A percentile compares a stretch with the other conserved stretches of the same genome.
Evolutionary conservation across 2,888 invertebrate genomes (phyloP).

Genomic region (Isotomurus palustris): DNA sequence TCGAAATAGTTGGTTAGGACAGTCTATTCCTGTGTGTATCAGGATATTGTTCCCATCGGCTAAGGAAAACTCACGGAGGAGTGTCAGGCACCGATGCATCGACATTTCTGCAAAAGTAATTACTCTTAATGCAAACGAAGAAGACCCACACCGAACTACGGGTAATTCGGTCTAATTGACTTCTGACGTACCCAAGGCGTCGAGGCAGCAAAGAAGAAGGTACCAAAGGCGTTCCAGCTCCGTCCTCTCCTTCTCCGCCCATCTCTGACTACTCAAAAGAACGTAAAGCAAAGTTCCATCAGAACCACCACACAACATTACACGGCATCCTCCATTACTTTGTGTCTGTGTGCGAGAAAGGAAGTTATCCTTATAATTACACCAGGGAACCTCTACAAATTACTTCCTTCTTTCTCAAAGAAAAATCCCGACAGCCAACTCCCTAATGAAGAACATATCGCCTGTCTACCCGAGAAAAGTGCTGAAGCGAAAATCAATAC

Average conservation of each 20-base stretch:
- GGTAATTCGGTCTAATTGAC: too few species aligned
- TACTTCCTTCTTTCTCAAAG: too few species aligned
- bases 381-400: too few species aligned
- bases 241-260: slow-evolving; percentile 46
- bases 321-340: too few species aligned
- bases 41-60: slow-evolving; percentile 47
- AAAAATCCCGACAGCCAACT: too few species aligned
- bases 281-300: neutral
- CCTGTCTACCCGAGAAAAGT: too few species aligned
- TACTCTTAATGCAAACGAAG: too few species aligned
- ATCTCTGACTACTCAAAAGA: slow-evolving; percentile 37
- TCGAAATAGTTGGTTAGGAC: slow-evolving; percentile 35
- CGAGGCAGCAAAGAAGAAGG: slow-evolving; percentile 48
- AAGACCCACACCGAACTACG: too few species aligned
- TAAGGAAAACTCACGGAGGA: slow-evolving; percentile 47
- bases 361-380: too few species aligned
- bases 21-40: slow-evolving; percentile 48
- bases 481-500: too few species aligned
- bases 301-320: neutral
- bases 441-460: too few species aligned
- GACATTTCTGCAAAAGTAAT: slow-evolving; percentile 44
- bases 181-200: slow-evolving; percentile 47
- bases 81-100: slow-evolving; percentile 47
- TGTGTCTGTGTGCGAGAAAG: too few species aligned
- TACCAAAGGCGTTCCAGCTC: slow-evolving; percentile 48